These are phyloP conservation scores for Lasioglossum oenotherae DNA, from an alignment of 2,888 invertebrate genomes.

Conservation along the genomic window DNA sequence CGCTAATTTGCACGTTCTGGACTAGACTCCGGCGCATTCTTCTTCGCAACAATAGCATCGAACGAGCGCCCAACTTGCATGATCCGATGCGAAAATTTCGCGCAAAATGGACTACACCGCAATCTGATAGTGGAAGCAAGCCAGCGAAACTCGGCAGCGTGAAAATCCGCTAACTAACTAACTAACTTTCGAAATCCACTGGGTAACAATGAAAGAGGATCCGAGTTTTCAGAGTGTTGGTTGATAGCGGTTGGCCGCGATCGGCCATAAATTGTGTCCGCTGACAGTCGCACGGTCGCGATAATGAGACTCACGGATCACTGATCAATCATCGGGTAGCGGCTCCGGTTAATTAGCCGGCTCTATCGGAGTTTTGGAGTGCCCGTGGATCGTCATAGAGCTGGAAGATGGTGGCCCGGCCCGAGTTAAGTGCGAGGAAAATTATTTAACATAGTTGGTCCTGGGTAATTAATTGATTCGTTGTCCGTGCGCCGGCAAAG, in stretches of 20 bases:
- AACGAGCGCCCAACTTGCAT: neutral
- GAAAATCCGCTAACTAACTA: neutral
- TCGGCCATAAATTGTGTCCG: slow-evolving; percentile 8
- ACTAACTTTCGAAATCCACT: neutral
- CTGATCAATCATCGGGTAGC: slow-evolving; percentile 3
- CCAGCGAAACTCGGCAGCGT: neutral
- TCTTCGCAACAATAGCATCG: neutral
- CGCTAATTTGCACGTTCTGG: neutral
- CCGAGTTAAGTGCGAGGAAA: slow-evolving; percentile 53
- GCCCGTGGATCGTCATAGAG: neutral
- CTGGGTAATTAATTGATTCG: slow-evolving; percentile 63
- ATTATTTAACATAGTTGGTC: slow-evolving; percentile 44
- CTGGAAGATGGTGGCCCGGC: neutral
- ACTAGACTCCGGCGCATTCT: neutral
- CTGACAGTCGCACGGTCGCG: neutral
- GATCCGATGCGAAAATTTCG: neutral
- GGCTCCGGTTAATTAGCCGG: slow-evolving; percentile 22
- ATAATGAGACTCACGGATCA: slow-evolving; percentile 10
- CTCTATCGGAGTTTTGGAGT: slow-evolving; percentile 9
- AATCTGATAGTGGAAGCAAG: neutral
- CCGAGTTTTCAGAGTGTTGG: neutral
- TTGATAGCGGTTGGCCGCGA: neutral
- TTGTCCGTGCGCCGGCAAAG: slow-evolving; percentile 29
- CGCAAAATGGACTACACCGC: neutral
- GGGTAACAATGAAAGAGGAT: neutral